These are phyloP conservation scores for Aphelenchoides fujianensis DNA, from an alignment of 1,140 invertebrate genomes.

Conservation along the genomic window DNA sequence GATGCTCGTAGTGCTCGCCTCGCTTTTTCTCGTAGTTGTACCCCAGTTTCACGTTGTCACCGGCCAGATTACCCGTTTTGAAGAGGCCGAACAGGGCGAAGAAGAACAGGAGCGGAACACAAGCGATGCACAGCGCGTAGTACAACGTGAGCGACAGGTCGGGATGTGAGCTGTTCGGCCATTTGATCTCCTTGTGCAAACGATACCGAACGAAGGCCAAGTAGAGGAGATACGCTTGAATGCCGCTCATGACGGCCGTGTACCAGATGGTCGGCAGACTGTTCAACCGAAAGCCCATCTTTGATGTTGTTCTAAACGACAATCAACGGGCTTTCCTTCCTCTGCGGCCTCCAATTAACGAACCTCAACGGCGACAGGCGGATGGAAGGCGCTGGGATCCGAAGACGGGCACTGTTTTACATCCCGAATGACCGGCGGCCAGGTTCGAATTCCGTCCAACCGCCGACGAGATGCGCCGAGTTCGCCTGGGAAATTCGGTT, in stretches of 20 bases:
- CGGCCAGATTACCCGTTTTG: conserved; percentile 60
- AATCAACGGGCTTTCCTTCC: no score
- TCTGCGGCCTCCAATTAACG: no score
- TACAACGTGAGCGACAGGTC: conserved; percentile 49
- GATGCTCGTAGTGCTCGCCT: conserved; percentile 9
- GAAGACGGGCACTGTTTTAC: no score
- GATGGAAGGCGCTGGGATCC: no score
- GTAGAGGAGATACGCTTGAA: conserved; percentile 57
- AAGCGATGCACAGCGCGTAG: conserved; percentile 42
- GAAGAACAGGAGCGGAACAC: conserved; percentile 51
- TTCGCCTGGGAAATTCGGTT: background rate
- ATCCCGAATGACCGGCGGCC: no score
- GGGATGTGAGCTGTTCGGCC: conserved; percentile 57
- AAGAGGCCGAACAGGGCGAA: conserved; percentile 45
- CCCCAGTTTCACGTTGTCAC: conserved; percentile 56
- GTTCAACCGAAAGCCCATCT: conserved; percentile 27
- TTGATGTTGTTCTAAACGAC: background rate
- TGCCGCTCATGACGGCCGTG: conserved; percentile 38
- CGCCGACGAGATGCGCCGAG: no score
- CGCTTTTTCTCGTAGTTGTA: conserved; percentile 20
- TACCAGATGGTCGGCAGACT: conserved; percentile 48
- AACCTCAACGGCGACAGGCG: no score
- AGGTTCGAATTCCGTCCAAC: no score
- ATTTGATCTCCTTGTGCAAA: conserved; percentile 60
- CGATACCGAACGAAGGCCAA: conserved; percentile 57